Conservation (phyloP, 2,888 invertebrate genomes). For the Polyommatus icarus region DNA sequence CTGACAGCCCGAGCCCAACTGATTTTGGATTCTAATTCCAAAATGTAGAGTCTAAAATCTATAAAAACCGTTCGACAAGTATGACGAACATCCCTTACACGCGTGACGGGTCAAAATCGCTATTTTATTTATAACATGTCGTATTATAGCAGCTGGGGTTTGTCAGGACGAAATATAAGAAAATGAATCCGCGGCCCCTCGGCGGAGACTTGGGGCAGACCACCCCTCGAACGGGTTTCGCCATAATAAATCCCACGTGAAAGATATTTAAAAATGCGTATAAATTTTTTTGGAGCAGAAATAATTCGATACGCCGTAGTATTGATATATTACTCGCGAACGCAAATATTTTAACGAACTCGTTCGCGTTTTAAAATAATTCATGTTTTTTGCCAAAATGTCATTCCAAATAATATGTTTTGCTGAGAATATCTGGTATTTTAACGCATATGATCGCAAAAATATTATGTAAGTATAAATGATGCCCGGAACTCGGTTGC, state of each 20-base stretch:
- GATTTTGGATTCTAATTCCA: background rate
- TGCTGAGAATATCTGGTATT: background rate
- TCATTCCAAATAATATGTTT: background rate
- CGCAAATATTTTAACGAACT: constrained; percentile 53
- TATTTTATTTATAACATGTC: constrained; percentile 79
- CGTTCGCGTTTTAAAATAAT: constrained; percentile 12
- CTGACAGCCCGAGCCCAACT: constrained; percentile 18
- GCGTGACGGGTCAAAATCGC: constrained; percentile 78
- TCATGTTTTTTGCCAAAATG: background rate
- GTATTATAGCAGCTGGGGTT: constrained; percentile 76
- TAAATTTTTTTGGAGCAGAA: constrained; percentile 78
- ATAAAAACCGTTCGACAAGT: constrained; percentile 41
- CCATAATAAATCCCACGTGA: constrained; percentile 77
- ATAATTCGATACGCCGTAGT: constrained; percentile 67
- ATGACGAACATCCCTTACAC: constrained; percentile 66
- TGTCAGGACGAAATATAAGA: constrained; percentile 75
- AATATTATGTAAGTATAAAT: too few relatives aligned
- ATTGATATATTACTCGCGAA: constrained; percentile 67
- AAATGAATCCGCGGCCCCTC: constrained; percentile 65
- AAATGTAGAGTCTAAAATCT: background rate
- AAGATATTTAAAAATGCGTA: constrained; percentile 79
- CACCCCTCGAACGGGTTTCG: constrained; percentile 77
- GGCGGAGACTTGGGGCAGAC: constrained; percentile 56
- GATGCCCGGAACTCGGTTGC: too few relatives aligned
- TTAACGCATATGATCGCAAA: too few relatives aligned